Base-by-base conservation (phyloP, 1,140 invertebrate species). In the Laupala kohalensis region DNA sequence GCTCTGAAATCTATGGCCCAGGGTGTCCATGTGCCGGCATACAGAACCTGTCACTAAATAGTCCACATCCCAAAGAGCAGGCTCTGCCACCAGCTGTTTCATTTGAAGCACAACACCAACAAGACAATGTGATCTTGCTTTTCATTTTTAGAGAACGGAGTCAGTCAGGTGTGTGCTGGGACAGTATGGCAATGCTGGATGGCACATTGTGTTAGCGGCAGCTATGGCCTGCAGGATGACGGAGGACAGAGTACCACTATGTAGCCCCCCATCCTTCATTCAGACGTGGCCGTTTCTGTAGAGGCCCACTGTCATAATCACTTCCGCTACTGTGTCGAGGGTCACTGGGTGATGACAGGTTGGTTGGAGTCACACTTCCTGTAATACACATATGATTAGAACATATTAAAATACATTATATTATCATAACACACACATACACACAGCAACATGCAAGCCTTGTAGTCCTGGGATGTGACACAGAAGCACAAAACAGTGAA, bases 211-310 rank as follows among this genome's bases (percentile, higher is more conserved):
- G 23, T 26, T 23, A 66, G 64, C 64, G 25, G 23, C 25, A 24
- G 23, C 23, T 26, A 23, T 66, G 23, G 23, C 64, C 64, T 26
- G 25, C 64, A 25, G 23, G 64, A 15, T 28, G 25, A 19, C 5
- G 25, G 9, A 25, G 27, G 67, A 25, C 29, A 6, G 19, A 29
- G 67, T 25, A 26, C 63, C 37, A 72, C 83, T 92, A 94, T 87
- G 92, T 92, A 78, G 90, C 86, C 92, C 92, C 86, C 92, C 92
- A 94, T 74, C 89, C 88, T 78, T 94, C 92, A 28, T 86, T 87
- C 78, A 93, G 88, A 78, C 92, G 87, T 73, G 90, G 86, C 78
- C 91, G 86, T 83, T 94, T 94, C 78, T 89, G 87, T 77, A 92
- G 86, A 69, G 90, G 90, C 69, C 90, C 89, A 79, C 87, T 86